Evolutionary conservation across 2,888 invertebrate species (phyloP), one percentile per base, ranked within the genome.

Genomic region (Eristalinus aeneus): DNA sequence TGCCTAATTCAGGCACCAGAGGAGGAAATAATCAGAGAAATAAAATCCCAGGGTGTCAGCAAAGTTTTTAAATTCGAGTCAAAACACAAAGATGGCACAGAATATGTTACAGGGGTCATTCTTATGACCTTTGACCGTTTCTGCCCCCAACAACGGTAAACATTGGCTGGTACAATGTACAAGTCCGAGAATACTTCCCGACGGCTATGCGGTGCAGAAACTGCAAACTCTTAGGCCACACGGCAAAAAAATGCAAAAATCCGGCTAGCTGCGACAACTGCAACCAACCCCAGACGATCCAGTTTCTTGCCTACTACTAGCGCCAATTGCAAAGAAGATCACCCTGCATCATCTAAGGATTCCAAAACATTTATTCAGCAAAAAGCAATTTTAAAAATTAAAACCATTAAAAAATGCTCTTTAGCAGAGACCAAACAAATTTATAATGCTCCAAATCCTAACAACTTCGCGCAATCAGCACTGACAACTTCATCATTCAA

Each of bases 171-270:
- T 34, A 34, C 10, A 60, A 60, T 27, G 12, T 63, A 20, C 4
- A 63, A 20, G 63, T 63, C 1, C n/a, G 34, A 20, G 63, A 63
- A 63, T 34, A 34, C 20, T 63, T 63, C 36, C 63, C 63, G n/a
- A 63, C n/a, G 20, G 16, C 68, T 1, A 68, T 68, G 68, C 68
- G 68, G 16, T 68, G 68, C 20, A n/a, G 16, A 9, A 68, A 68
- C 1, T 68, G 68, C 34, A 56, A 68, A 68, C 32, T 68, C 2
- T 16, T 68, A 22, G 68, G 68, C 5, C n/a, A 65, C 32, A 68
- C 68, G 16, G 20, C 34, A 16, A 68, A 68, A 34, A 54, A 20
- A 27, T 68, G 67, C 53, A 23, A 31, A 23, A 27, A 16, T 8
- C 23, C 46, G 10, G 2, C 53, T 9, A 12, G 32, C 4, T 54